phyloP scores from a whole-genome alignment of 2,888 invertebrate species.

The Agonopterix subpropinquella region DNA sequence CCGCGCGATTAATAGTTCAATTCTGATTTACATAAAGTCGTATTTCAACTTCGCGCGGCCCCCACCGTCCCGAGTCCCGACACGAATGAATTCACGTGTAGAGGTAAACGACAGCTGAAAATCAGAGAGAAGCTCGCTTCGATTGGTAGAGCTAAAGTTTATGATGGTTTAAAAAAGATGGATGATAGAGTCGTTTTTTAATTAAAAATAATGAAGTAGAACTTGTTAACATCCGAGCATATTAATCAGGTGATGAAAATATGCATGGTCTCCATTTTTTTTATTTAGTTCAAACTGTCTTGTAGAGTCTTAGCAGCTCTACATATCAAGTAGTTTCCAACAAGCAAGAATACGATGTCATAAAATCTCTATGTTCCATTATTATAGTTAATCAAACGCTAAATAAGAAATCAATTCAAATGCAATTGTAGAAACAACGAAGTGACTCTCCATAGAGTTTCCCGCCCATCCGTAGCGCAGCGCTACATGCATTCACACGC shows the following conservation, averaged over 20 bases:
- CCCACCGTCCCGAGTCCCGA: conserved; percentile 24
- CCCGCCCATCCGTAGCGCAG: conserved; percentile 60
- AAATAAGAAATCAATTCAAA: conserved; percentile 21
- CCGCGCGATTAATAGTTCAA: conserved; percentile 56
- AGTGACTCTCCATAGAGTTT: conserved; percentile 45
- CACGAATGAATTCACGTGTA: conserved; percentile 34
- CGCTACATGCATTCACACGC: conserved; percentile 69
- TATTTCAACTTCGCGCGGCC: conserved; percentile 51
- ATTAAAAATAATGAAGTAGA: no score
- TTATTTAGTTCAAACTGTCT: no score
- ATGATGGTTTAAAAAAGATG: not conserved
- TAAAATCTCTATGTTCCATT: no score
- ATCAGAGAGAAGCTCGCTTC: conserved; percentile 40
- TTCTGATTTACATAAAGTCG: conserved; percentile 52
- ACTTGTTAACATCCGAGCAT: no score
- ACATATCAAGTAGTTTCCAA: no score
- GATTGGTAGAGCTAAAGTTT: conserved; percentile 11
- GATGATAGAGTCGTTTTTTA: conserved; percentile 1
- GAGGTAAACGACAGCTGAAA: conserved; percentile 53
- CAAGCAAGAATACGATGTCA: no score
- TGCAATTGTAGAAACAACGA: conserved; percentile 38
- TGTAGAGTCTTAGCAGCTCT: no score
- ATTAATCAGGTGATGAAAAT: no score
- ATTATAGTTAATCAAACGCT: no score
- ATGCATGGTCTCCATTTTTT: no score